Base-by-base conservation (phyloP, 2,797 vertebrate genomes). In the Acipenser ruthenus region DNA sequence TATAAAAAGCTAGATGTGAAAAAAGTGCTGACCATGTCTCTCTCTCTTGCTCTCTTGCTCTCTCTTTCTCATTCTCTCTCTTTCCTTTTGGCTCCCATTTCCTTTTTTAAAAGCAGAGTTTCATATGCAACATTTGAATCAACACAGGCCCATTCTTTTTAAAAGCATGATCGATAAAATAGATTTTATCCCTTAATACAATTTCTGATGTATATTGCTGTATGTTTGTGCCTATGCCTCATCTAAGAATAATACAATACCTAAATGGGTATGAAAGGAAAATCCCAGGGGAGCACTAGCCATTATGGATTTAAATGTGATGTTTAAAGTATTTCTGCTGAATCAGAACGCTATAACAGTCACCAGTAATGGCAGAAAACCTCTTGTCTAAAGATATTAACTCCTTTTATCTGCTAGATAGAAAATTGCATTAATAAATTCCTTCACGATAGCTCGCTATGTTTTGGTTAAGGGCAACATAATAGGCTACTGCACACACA, bases 11-110 rank as follows among this genome's bases (percentile, higher is more conserved):
- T 81, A 77, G 78, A 18, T 68, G 80, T 76, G 75, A 82, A 83
- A 77, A 87, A 89, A 86, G 71, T 71, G 92, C 92, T 94, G 94
- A 94, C 85, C 85, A 82, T 83, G 81, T 80, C 79, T 4, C 77
- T 75, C 59, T 6, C n/a, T 72, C 66, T 63, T 61, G 15, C 1
- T 18, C 15, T 18, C 15, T 18, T 61, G 15, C 1, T 18, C 15
- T 18, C 15, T 18, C 15, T 18, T 18, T 37, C 23, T 37, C 23
- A 37, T 18, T 18, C 23, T 37, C 23, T 3, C 23, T 37, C 74
- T 71, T 74, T 77, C 66, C 73, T 68, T 70, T 48, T 60, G 48
- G 64, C 50, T 18, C 15, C 18, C 68, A 66, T 83, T 79, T 85
- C 77, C 23, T 68, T 71, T 58, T 78, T 78, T 18, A 66, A 63